Evolutionary conservation across 2,113 vertebrate species (phyloP).

Genomic region (Tamias sibiricus): DNA sequence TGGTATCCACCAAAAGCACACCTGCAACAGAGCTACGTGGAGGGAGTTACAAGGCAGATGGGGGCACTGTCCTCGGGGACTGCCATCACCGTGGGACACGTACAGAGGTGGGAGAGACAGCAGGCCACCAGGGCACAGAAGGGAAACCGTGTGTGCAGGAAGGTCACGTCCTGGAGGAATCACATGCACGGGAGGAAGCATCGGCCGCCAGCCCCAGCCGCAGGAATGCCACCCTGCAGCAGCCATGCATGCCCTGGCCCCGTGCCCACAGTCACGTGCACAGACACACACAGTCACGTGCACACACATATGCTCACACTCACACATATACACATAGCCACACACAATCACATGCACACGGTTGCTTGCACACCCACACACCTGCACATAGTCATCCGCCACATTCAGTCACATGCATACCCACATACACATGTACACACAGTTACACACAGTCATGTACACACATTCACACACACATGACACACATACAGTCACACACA

Average conservation of each 20-base stretch:
- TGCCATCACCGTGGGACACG: rapidly evolving
- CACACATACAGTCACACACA: not conserved
- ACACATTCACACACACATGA: not conserved
- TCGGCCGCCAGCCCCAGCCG: no score
- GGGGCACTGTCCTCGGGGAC: no score
- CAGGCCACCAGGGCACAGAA: rapidly evolving
- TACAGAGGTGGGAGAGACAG: not conserved
- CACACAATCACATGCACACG: no score
- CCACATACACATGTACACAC: not conserved
- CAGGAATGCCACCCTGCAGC: no score
- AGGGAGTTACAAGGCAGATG: not conserved
- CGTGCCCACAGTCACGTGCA: not conserved
- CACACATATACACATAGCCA: not conserved
- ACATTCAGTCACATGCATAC: no score
- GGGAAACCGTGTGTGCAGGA: not conserved
- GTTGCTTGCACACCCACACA: not conserved
- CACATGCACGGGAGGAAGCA: no score
- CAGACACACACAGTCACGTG: not conserved
- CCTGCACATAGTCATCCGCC: not conserved
- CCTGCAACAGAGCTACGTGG: not conserved
- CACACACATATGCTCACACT: not conserved
- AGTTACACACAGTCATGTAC: not conserved
- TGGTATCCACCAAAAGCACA: not conserved
- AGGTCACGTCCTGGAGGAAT: not conserved
- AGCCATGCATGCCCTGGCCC: not conserved